These are phyloP conservation scores for Sciurus carolinensis DNA, from an alignment of 2,797 vertebrate species.

Conservation along the genomic window DNA sequence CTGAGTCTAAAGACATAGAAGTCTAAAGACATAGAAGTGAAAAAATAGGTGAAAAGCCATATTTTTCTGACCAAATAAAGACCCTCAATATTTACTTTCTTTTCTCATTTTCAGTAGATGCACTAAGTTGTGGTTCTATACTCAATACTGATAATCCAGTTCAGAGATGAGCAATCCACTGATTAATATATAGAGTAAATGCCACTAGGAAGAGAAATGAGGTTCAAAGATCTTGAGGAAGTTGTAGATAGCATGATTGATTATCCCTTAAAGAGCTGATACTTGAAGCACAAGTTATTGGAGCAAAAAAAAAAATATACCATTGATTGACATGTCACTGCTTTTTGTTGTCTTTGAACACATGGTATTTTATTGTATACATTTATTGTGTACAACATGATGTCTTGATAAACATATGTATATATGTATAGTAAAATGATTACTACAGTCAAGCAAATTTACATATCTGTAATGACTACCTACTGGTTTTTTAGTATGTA, in stretches of 20 bases:
- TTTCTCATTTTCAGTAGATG: not conserved
- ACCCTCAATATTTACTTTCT: not conserved
- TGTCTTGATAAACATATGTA: not conserved
- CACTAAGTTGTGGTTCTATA: not conserved
- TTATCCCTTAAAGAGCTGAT: not conserved
- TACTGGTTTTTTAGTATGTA: not conserved
- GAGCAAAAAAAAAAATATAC: not conserved
- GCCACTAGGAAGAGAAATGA: not conserved
- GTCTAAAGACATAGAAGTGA: not conserved
- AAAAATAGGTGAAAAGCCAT: conserved; percentile 20
- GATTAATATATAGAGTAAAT: not conserved
- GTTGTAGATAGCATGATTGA: not conserved
- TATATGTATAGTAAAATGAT: not conserved
- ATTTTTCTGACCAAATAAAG: conserved; percentile 53
- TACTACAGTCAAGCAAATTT: not conserved
- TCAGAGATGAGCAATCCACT: not conserved
- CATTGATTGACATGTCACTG: not conserved
- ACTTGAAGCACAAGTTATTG: not conserved
- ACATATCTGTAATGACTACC: not conserved
- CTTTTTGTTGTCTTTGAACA: not conserved
- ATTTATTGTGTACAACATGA: not conserved
- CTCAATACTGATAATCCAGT: not conserved
- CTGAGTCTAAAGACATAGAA: not conserved
- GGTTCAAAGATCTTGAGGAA: not conserved
- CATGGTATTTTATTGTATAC: not conserved